phyloP scores from a whole-genome alignment of 2,888 invertebrate species.

The Lordiphosa fenestrarum region DNA sequence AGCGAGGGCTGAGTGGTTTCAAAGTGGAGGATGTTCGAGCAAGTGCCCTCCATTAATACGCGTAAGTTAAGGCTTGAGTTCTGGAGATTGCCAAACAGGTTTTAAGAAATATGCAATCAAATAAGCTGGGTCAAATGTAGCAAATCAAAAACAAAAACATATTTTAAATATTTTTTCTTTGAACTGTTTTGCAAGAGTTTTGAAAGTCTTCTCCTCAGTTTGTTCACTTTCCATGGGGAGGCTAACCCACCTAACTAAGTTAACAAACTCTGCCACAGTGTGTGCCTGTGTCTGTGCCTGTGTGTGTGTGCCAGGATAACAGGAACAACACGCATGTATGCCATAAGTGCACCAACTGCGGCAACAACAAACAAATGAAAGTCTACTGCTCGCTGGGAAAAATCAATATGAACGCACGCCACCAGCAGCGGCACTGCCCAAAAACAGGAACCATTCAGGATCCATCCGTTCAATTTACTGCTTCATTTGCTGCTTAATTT shows the following conservation, averaged over 20 bases:
- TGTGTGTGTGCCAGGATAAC: conserved; percentile 3
- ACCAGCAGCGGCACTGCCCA: conserved; percentile 27
- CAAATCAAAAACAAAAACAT: no score
- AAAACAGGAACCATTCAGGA: neutral
- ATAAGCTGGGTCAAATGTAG: no score
- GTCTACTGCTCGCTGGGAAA: conserved; percentile 44
- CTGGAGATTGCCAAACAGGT: no score
- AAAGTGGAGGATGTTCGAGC: no score
- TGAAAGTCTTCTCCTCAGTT: neutral
- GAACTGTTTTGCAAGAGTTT: neutral
- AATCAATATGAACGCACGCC: conserved; percentile 66
- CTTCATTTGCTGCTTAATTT: neutral
- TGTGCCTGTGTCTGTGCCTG: neutral
- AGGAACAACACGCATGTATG: conserved; percentile 9
- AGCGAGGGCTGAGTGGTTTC: no score
- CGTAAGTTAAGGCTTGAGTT: no score
- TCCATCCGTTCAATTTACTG: neutral
- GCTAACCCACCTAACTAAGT: conserved; percentile 2
- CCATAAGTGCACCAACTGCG: conserved; percentile 9
- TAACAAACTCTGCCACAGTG: conserved; percentile 4
- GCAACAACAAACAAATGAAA: conserved; percentile 14
- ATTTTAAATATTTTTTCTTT: no score
- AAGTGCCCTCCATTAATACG: no score
- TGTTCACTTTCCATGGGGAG: neutral
- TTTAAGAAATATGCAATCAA: no score